phyloP scores from a whole-genome alignment of 2,888 invertebrate species.

The Volucella inanis region DNA sequence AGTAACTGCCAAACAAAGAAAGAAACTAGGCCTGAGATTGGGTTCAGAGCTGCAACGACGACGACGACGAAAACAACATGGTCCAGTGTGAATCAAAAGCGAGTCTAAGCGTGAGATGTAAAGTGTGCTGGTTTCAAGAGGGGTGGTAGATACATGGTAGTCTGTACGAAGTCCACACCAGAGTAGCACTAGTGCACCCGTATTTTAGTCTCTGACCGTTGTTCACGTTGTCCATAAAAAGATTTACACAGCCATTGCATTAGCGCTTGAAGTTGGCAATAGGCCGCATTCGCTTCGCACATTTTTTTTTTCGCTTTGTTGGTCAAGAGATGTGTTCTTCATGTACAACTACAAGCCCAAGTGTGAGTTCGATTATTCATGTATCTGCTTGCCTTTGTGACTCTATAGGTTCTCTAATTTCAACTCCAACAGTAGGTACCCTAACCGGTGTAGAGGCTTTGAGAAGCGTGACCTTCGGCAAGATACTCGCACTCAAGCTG shows the following conservation, averaged over 20 bases:
- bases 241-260: conserved; percentile 60
- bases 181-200: conserved; percentile 61
- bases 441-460: conserved; percentile 6
- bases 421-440: neutral
- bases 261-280: conserved; percentile 50
- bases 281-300: conserved; percentile 12
- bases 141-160: too few relatives aligned
- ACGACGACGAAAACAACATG: neutral
- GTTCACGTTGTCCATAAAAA: conserved; percentile 68
- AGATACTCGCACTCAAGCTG: conserved; percentile 38
- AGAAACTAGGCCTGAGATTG: conserved; percentile 34
- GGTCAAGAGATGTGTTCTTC: neutral
- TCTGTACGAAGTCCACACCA: neutral
- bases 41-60: conserved; percentile 21
- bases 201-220: conserved; percentile 72
- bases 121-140: neutral
- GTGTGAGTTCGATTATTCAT: conserved; percentile 29
- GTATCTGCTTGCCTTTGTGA: conserved; percentile 42
- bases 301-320: conserved; percentile 7
- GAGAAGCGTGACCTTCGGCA: conserved; percentile 56
- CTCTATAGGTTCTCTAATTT: conserved; percentile 41
- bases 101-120: conserved; percentile 15
- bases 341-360: conserved; percentile 4
- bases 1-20: conserved; percentile 61
- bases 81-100: too few relatives aligned